Evolutionary conservation across 1,140 invertebrate species (phyloP), one percentile per base, ranked within the genome.

Genomic region (Zaprionus davidi): DNA sequence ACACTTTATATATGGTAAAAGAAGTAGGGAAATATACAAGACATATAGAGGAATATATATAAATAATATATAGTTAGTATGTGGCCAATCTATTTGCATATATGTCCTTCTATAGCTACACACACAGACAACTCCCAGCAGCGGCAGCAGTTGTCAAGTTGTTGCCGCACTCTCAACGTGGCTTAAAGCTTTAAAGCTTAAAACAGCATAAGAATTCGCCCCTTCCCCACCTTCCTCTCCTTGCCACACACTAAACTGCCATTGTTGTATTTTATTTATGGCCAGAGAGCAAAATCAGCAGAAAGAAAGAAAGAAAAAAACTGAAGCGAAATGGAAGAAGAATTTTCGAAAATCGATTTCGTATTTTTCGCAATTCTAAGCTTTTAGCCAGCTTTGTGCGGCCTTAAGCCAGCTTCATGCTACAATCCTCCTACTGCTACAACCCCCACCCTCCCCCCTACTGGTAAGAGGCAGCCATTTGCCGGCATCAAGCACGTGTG

Each of bases 261-360:
- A 76, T 66, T 76, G 56, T 76, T 71, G 73, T 76, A 66, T 65
- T 76, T 77, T 73, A 77, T 77, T 77, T 77, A 77, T 73, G 70
- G 75, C 70, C 72, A 67, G 34, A 51, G 36, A 44, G 38, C 41
- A 44, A 44, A 15, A 68, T 44, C 31, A 60, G 34, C 55, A 72
- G 34, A 13, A 66, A 38, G 28, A 41, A 36, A 58, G 17, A 41
- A 36, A 58, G 17, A 13, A 36, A 22, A 56, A 60, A 68, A 60
- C 55, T 34, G 24, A 31, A 17, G 28, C 51, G 5, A 62, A 28
- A 51, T 22, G 22, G 20, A n/a, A 58, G 38, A 28, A 65, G 41
- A 63, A 71, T 64, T 71, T 71, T 71, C 51, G 46, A 65, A 76
- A 76, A 76, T 67, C 63, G 74, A 76, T 73, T 73, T 73, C 58